A percentile compares a stretch with the other conserved stretches of the same genome.
Conservation (phyloP, 2,797 vertebrate genomes). For the Neolamprologus multifasciatus region DNA sequence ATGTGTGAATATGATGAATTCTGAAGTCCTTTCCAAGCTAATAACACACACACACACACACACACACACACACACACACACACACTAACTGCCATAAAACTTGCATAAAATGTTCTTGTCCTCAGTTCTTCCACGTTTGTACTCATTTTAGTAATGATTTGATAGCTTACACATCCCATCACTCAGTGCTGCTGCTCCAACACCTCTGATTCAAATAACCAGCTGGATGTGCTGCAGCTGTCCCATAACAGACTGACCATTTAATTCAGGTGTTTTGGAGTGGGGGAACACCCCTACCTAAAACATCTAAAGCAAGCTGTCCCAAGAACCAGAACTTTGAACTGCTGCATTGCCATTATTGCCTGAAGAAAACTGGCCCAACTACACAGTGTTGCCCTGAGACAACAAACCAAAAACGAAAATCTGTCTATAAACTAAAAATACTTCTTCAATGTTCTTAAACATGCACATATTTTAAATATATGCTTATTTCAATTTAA, state of each 20-base stretch:
- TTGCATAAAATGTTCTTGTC: background rate
- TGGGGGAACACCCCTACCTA: background rate
- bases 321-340: background rate
- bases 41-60: background rate
- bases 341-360: background rate
- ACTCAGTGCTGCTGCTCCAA: background rate
- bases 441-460: background rate
- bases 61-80: background rate
- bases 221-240: background rate
- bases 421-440: background rate
- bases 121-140: background rate
- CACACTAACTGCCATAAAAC: background rate
- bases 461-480: background rate
- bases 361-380: background rate
- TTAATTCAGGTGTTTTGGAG: background rate
- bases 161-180: background rate
- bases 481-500: background rate
- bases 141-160: background rate
- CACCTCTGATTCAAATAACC: background rate
- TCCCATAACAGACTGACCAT: background rate
- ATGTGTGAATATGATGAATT: background rate
- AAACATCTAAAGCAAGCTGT: background rate
- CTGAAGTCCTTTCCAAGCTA: background rate
- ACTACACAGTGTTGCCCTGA: background rate
- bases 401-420: background rate